Conservation (phyloP, 2,888 invertebrate species). For the Physocephala rufipes region DNA sequence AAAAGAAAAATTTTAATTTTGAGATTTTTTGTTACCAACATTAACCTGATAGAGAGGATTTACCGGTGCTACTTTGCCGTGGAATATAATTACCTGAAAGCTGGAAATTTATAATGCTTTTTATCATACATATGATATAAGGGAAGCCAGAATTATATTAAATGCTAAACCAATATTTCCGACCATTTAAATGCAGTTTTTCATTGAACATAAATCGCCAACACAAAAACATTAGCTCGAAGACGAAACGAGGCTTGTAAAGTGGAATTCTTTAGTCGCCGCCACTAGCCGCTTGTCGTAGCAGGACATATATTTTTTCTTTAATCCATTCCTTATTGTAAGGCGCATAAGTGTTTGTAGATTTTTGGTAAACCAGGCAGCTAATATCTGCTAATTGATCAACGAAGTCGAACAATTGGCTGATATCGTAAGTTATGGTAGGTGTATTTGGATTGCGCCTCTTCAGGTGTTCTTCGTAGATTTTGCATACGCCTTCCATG, state of each 20-base stretch:
- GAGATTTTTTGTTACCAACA: too few species aligned
- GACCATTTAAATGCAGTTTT: background rate
- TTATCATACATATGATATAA: too few species aligned
- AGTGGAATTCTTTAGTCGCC: constrained; percentile 37
- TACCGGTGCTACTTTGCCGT: too few species aligned
- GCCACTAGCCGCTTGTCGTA: constrained; percentile 86
- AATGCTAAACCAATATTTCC: too few species aligned
- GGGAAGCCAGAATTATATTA: too few species aligned
- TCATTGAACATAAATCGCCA: background rate
- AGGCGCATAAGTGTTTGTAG: constrained; percentile 94
- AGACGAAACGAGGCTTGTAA: background rate
- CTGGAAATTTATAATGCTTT: too few species aligned
- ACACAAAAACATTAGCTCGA: too few species aligned
- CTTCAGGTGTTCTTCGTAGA: constrained; percentile 98
- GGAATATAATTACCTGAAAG: too few species aligned
- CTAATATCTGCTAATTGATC: constrained; percentile 95
- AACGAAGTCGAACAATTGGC: constrained; percentile 97
- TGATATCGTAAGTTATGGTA: constrained; percentile 98
- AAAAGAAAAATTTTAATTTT: too few species aligned
- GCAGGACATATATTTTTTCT: constrained; percentile 94
- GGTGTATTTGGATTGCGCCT: constrained; percentile 93
- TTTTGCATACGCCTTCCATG: constrained; percentile 99
- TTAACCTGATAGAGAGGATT: too few species aligned
- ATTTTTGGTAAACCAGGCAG: constrained; percentile 95
- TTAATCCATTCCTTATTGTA: constrained; percentile 99